Base-by-base conservation (phyloP, 2,113 vertebrate species). In the Helogale parvula region DNA sequence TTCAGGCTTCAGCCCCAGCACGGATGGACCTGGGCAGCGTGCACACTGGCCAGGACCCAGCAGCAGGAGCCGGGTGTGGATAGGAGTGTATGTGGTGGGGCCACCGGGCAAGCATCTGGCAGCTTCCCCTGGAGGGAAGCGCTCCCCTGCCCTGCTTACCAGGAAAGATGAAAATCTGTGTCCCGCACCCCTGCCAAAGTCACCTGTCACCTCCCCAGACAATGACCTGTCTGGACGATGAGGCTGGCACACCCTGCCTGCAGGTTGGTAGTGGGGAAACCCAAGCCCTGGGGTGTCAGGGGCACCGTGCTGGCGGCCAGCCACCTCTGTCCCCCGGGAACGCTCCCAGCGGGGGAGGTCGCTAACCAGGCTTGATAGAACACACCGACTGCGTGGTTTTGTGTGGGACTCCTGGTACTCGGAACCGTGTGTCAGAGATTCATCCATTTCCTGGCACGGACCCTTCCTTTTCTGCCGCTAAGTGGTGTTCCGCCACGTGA, bases 21-120 rank as follows among this genome's bases (percentile, higher is more conserved):
- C 11, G 17, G 35, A 45, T 33, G 29, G 47, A 25, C 25, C 3
- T 47, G 41, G 23, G 47, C 52, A 29, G 33, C 23, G 29, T 9
- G 38, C 60, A 17, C 0, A 1, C 15, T 68, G n/a, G 60, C 47
- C 4, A 7, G 83, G 19, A 3, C 7, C 1, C 10, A 6, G 35
- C 45, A 72, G 38, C 0, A 7, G 14, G 57, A 33, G 41, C 60
- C 16, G 0, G 11, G 33, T 23, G 35, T 5, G 33, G 27, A n/a
- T n/a, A 57, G 31, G 69, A 2, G 27, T 15, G 19, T 29, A 5
- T 19, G 21, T 25, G 29, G 72, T 29, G 29, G 3, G 16, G 74
- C 19, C 9, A 27, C 27, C 19, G 1, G 7, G 19, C 63, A 77
- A 68, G 13, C 71, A 52, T 8, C 11, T 60, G 25, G 45, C 21